Conservation (phyloP, 2,113 vertebrate species). For the Marmota flaviventris region DNA sequence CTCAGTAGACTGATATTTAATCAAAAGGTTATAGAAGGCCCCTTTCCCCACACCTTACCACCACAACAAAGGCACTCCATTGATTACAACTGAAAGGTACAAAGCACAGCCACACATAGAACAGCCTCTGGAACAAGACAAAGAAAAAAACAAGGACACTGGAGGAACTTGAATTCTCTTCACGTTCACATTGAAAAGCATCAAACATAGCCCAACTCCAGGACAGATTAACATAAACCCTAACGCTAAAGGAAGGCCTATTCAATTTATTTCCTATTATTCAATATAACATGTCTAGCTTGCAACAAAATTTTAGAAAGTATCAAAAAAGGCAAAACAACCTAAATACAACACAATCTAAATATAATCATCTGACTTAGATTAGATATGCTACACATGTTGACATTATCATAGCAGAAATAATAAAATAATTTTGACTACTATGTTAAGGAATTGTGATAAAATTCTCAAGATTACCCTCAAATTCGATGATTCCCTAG, state of each 20-base stretch:
- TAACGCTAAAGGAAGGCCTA: neutral
- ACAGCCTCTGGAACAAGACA: neutral
- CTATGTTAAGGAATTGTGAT: neutral
- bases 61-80: neutral
- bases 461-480: neutral
- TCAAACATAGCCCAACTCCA: neutral
- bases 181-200: neutral
- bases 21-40: neutral
- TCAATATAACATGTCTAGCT: neutral
- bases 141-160: no score
- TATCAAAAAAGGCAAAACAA: neutral
- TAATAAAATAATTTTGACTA: neutral
- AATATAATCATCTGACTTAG: neutral
- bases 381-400: neutral
- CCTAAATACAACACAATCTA: neutral
- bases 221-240: neutral
- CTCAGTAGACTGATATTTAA: neutral
- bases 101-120: neutral
- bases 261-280: neutral
- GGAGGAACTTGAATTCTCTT: no score
- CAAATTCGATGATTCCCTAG: neutral
- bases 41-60: neutral
- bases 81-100: neutral
- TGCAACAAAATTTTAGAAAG: neutral
- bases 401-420: neutral